These are phyloP conservation scores for Oscheius sp. DNA, from an alignment of 2,888 invertebrate genomes.

Conservation along the genomic window DNA sequence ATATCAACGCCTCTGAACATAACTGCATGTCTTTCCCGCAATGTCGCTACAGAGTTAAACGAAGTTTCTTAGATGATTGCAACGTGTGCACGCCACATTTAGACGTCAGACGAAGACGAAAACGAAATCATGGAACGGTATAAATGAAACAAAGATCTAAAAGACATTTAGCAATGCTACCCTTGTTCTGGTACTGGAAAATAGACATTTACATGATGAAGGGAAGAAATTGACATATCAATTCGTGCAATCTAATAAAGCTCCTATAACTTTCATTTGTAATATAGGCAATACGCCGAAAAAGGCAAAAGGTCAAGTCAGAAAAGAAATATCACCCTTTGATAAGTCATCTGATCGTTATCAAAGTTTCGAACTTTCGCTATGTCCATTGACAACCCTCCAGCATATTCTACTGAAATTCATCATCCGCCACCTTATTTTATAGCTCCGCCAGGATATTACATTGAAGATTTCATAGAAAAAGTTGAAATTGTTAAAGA, in stretches of 20 bases:
- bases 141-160: neutral
- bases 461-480: too few relatives aligned
- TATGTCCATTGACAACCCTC: too few relatives aligned
- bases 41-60: conserved; percentile 59
- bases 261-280: too few relatives aligned
- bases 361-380: too few relatives aligned
- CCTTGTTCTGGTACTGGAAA: conserved; percentile 53
- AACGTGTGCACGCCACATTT: conserved; percentile 58
- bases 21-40: conserved; percentile 63
- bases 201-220: neutral
- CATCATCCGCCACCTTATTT: too few relatives aligned
- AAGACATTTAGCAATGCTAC: conserved; percentile 55
- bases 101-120: conserved; percentile 41
- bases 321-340: too few relatives aligned
- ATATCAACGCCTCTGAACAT: conserved; percentile 49
- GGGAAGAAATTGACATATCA: neutral
- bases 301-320: too few relatives aligned
- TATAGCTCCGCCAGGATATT: too few relatives aligned
- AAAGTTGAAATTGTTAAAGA: too few relatives aligned
- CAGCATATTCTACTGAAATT: too few relatives aligned
- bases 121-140: conserved; percentile 52
- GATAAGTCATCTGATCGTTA: too few relatives aligned
- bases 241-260: neutral
- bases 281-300: too few relatives aligned
- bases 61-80: conserved; percentile 59